These are phyloP conservation scores for Aspidiotus destructor DNA, from an alignment of 2,888 invertebrate genomes.

Conservation along the genomic window DNA sequence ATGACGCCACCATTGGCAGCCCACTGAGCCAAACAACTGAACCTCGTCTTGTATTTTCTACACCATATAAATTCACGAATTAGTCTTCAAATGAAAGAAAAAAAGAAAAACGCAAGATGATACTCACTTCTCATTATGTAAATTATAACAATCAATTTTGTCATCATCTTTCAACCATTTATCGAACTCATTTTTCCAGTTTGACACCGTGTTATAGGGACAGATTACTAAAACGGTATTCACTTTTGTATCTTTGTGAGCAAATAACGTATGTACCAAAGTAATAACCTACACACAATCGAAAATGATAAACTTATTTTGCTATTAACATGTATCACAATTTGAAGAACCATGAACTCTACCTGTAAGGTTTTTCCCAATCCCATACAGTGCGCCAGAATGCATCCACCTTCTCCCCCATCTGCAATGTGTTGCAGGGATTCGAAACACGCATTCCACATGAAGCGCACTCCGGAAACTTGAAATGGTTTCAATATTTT, in stretches of 20 bases:
- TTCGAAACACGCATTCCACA: slow-evolving; percentile 81
- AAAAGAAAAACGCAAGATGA: slow-evolving; percentile 16
- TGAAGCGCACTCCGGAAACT: slow-evolving; percentile 65
- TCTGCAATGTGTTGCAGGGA: slow-evolving; percentile 53
- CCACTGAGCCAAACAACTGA: slow-evolving; percentile 20
- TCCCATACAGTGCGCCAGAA: slow-evolving; percentile 94
- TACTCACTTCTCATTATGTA: slow-evolving; percentile 56
- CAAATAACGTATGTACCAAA: slow-evolving; percentile 73
- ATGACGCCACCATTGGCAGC: slow-evolving; percentile 50
- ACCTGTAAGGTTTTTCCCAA: slow-evolving; percentile 86
- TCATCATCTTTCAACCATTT: slow-evolving; percentile 69
- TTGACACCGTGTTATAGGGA: slow-evolving; percentile 87
- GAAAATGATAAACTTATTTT: too few species aligned
- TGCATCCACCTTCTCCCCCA: slow-evolving; percentile 62
- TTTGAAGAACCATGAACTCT: slow-evolving; percentile 5
- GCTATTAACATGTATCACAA: too few species aligned
- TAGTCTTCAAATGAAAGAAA: neutral
- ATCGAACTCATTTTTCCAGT: slow-evolving; percentile 91
- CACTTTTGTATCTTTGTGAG: slow-evolving; percentile 50
- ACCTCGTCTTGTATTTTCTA: neutral
- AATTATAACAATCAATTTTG: slow-evolving; percentile 55
- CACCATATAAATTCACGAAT: too few species aligned
- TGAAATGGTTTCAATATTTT: slow-evolving; percentile 84
- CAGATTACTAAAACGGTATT: slow-evolving; percentile 76
- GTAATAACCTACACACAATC: slow-evolving; percentile 60